Conservation (phyloP, 2,888 invertebrate genomes). For the Erynnis tages region DNA sequence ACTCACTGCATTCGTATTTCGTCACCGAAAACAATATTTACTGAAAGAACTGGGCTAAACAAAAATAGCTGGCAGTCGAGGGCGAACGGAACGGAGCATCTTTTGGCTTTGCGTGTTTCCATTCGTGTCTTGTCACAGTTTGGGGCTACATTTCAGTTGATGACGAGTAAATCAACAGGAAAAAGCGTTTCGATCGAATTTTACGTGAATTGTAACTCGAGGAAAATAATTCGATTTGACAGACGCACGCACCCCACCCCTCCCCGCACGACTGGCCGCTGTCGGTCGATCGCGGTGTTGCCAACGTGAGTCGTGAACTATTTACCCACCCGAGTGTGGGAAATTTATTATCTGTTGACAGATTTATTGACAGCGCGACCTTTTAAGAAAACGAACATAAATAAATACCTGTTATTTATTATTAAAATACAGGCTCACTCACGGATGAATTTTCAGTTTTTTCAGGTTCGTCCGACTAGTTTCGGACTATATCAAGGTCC, state of each 20-base stretch:
- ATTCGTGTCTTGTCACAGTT: slow-evolving; percentile 38
- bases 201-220: slow-evolving; percentile 55
- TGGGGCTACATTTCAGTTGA: slow-evolving; percentile 31
- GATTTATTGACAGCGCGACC: background rate
- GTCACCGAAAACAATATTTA: slow-evolving; percentile 74
- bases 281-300: slow-evolving; percentile 71
- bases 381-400: no score
- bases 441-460: no score
- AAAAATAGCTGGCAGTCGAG: slow-evolving; percentile 59
- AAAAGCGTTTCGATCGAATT: slow-evolving; percentile 60
- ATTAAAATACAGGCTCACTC: no score
- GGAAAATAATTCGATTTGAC: slow-evolving; percentile 66
- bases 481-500: no score
- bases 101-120: slow-evolving; percentile 41
- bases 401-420: no score
- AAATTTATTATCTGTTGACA: slow-evolving; percentile 15
- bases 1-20: slow-evolving; percentile 54
- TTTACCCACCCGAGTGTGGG: slow-evolving; percentile 24
- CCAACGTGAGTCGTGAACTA: slow-evolving; percentile 39
- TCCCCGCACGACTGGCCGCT: slow-evolving; percentile 40
- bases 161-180: slow-evolving; percentile 54
- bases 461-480: no score
- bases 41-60: slow-evolving; percentile 69
- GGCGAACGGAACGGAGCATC: slow-evolving; percentile 4
- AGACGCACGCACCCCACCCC: slow-evolving; percentile 51